Evolutionary conservation across 2,797 vertebrate species (phyloP), one percentile per base, ranked within the genome.

Genomic region (Microchirus variegatus): DNA sequence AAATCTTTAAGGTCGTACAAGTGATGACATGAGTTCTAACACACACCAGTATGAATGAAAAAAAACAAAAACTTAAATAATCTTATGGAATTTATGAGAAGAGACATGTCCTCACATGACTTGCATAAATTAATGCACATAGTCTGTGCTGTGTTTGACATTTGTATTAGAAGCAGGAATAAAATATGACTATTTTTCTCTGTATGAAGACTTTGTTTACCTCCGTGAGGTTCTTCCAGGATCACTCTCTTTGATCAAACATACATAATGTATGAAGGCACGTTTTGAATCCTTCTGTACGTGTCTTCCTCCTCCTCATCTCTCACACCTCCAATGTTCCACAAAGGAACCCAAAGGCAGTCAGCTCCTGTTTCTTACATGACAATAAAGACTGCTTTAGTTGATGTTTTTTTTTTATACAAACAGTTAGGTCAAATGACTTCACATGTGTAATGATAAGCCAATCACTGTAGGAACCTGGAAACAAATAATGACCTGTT

Each of bases 231-330:
- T 31, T 31, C 7, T 31, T 31, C 31, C 31, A 31, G 66, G 57
- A 64, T 88, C 63, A 55, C 68, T 79, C 38, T 67, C 67, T 84
- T 87, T 87, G 74, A 89, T 85, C 75, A 70, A 55, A 49, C 68
- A 80, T 89, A 41, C 89, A 90, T 88, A 78, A 88, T 82, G 47
- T 57, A 88, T 74, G 50, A 69, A 31, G 46, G 58, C 62, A 77
- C 58, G 69, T 69, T 62, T 67, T 67, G 73, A 31, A 31, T 31
- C 31, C 31, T 31, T 31, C 31, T 31, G 31, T 31, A 4, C 31
- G 15, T 70, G 19, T 62, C 37, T 48, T 65, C 70, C 51, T 53
- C 70, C 51, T 53, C 1, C 10, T 40, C 31, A 12, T 35, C 67
- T 44, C 57, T 75, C 57, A 12, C 60, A 14, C 53, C 64, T 51